phyloP scores from a whole-genome alignment of 2,113 vertebrate species.

The Geococcyx californianus region DNA sequence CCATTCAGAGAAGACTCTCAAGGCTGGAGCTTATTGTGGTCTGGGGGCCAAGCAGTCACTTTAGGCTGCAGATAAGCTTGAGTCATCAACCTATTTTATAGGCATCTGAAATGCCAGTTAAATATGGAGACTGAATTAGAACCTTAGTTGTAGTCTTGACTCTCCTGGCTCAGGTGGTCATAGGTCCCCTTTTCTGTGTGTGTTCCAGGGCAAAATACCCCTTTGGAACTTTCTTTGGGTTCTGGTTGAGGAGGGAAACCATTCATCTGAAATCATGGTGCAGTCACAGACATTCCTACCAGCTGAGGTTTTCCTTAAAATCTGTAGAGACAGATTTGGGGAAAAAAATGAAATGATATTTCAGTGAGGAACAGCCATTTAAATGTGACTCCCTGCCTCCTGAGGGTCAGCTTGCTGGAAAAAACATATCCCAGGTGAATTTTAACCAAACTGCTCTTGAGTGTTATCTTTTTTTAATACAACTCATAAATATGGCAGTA shows the following conservation, averaged over 20 bases:
- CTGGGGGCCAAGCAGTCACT: neutral
- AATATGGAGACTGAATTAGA: neutral
- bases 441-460: neutral
- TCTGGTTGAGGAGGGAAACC: neutral
- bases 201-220: fast-evolving
- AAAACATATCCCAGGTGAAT: neutral
- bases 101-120: neutral
- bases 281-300: neutral
- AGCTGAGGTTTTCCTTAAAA: neutral
- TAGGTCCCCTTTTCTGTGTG: fast-evolving
- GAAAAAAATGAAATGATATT: neutral
- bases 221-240: neutral
- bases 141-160: fast-evolving
- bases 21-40: neutral
- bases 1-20: neutral
- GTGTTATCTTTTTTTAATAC: neutral
- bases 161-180: neutral
- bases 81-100: neutral
- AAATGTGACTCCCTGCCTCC: fast-evolving
- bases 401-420: neutral
- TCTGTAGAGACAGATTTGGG: neutral
- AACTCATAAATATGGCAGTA: neutral
- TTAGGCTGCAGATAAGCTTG: neutral
- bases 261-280: neutral
- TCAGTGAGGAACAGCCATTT: neutral